phyloP scores from a whole-genome alignment of 2,113 vertebrate genomes.

The Oryzias javanicus region DNA sequence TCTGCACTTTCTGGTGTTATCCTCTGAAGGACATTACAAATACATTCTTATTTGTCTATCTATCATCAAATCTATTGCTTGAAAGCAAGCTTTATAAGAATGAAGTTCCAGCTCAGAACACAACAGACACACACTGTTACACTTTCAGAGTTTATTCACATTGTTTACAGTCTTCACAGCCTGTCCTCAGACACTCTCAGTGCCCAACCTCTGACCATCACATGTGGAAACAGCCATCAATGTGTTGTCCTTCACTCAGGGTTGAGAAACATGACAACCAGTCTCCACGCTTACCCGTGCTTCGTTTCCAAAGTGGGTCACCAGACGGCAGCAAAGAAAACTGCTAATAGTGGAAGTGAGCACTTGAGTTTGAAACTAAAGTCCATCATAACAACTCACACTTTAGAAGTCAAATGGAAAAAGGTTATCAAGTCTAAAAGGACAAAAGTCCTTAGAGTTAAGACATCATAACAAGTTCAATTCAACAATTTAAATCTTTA shows the following conservation, averaged over 20 bases:
- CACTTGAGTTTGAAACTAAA: slow-evolving; percentile 27
- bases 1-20: background rate
- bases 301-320: slow-evolving; percentile 12
- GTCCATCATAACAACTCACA: slow-evolving; percentile 29
- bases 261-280: slow-evolving; percentile 24
- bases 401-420: background rate
- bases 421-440: background rate
- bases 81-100: background rate
- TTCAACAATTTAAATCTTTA: no score
- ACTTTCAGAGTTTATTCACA: slow-evolving; percentile 40
- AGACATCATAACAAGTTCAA: no score
- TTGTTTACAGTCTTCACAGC: slow-evolving; percentile 59
- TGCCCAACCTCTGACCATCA: slow-evolving; percentile 25
- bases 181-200: slow-evolving; percentile 23
- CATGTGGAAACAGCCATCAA: slow-evolving; percentile 32
- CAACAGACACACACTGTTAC: background rate
- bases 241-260: slow-evolving; percentile 2
- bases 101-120: background rate
- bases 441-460: no score
- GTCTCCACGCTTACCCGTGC: slow-evolving; percentile 55
- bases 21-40: background rate
- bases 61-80: no score
- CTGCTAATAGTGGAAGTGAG: slow-evolving; percentile 32
- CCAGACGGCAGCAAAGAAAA: slow-evolving; percentile 21
- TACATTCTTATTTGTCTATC: background rate